Conservation (phyloP, 2,797 vertebrate genomes). For the Rhynchotus rufescens region DNA sequence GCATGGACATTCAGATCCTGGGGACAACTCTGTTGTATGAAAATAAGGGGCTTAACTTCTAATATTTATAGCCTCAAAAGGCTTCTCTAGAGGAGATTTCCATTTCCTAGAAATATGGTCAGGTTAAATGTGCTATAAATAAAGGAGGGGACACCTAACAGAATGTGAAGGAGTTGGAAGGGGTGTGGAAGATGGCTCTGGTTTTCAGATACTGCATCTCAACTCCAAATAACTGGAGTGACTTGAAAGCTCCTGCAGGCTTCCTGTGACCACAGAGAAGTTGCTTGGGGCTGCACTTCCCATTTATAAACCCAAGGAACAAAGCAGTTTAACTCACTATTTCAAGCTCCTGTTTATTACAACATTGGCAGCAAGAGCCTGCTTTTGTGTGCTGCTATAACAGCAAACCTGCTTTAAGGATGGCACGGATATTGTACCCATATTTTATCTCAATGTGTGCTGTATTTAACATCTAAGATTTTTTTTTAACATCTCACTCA, state of each 20-base stretch:
- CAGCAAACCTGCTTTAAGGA: neutral
- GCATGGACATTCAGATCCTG: neutral
- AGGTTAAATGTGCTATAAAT: slow-evolving; percentile 47
- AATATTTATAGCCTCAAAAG: slow-evolving; percentile 48
- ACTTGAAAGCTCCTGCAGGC: neutral
- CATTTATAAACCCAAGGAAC: slow-evolving; percentile 47
- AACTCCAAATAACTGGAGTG: slow-evolving; percentile 25
- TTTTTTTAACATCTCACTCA: neutral
- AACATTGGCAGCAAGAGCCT: neutral
- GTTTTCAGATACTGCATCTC: slow-evolving; percentile 44
- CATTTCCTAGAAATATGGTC: slow-evolving; percentile 26
- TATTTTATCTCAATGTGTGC: neutral
- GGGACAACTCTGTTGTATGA: neutral
- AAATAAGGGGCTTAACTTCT: slow-evolving; percentile 45
- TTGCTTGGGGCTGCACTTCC: slow-evolving; percentile 18
- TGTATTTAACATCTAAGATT: neutral
- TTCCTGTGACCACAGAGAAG: slow-evolving; percentile 13
- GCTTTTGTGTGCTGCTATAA: neutral
- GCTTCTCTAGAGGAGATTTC: slow-evolving; percentile 38
- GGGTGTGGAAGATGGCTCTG: slow-evolving; percentile 16
- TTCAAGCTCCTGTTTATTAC: slow-evolving; percentile 43
- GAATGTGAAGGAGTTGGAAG: slow-evolving; percentile 47
- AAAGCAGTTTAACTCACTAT: slow-evolving; percentile 26
- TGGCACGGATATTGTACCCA: accelerated
- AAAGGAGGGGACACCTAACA: slow-evolving; percentile 40